Conservation (phyloP, 1,140 invertebrate genomes). For the Leptinotarsa lineolata region DNA sequence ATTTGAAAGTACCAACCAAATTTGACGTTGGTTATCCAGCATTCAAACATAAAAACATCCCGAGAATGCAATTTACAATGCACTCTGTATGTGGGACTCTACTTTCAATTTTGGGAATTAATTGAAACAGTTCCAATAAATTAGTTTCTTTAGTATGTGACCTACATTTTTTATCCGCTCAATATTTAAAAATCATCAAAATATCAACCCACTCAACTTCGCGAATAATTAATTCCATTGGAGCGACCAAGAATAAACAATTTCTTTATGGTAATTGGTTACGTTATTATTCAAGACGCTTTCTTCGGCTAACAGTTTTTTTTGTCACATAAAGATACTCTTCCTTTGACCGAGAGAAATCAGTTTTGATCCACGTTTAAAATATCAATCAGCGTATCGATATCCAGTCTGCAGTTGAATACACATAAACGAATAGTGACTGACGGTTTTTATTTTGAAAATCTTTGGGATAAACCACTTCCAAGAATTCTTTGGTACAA, state of each 20-base stretch:
- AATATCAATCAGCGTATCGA: neutral
- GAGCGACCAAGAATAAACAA: neutral
- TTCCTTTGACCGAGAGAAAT: slow-evolving; percentile 18
- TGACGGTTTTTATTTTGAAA: no score
- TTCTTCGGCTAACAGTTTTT: slow-evolving; percentile 25
- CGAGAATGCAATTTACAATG: no score
- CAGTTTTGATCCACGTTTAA: slow-evolving; percentile 10
- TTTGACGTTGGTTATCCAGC: no score
- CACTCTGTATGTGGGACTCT: no score
- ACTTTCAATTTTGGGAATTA: no score
- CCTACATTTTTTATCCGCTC: neutral
- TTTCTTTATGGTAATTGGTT: slow-evolving; percentile 24
- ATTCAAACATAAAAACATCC: no score
- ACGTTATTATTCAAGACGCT: slow-evolving; percentile 22
- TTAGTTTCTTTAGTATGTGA: neutral
- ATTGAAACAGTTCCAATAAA: no score
- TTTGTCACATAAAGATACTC: neutral
- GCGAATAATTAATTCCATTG: neutral
- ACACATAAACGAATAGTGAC: no score
- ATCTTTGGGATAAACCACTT: no score
- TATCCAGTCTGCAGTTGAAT: no score
- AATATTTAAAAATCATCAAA: neutral
- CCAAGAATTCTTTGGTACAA: neutral
- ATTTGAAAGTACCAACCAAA: no score
- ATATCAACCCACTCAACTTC: neutral